Evolutionary conservation across 2,888 invertebrate genomes (phyloP), one percentile per base, ranked within the genome.

Genomic region (Ceratothoa steindachneri): DNA sequence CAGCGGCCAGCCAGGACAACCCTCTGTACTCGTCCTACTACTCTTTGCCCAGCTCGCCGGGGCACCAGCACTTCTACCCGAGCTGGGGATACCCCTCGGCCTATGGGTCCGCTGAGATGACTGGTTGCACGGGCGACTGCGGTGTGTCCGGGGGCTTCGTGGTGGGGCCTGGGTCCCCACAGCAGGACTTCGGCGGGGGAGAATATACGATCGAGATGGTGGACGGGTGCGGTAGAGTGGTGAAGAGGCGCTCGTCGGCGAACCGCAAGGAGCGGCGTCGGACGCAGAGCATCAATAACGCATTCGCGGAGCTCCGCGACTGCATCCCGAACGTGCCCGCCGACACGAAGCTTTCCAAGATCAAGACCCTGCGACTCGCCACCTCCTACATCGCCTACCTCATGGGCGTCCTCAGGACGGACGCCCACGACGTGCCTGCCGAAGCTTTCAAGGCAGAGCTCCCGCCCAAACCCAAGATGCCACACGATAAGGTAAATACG

Each of bases 311-410:
- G 82, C 86, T 97, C 0, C 86, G 97, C 15, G 95, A 95, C 80
- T 93, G 95, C 84, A 97, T 97, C 82, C 97, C 97, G 0, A 96
- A 97, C 83, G 96, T 97, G 0, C 97, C 97, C 0, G 90, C 93
- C 0, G 97, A 97, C 83, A 97, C 97, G 0, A 97, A 97, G 85
- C 85, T 97, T 30, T 95, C 95, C 15, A 89, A 95, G 89, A 97
- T 97, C 81, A 97, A 97, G 86, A 97, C 97, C 0, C 87, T 97
- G 30, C 88, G 96, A 76, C 86, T 97, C 82, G 97, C 97, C 0
- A 97, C 94, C 0, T 91, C 92, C 0, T 96, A 95, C 85, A 95
- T 95, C 81, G 91, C 93, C 3, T 96, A 96, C 85, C 88, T 97
- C 72, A 93, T 94, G 86, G 91, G 92, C 80, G 92, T 96, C 0